Base-by-base conservation (phyloP, 2,888 invertebrate species). In the Hypomecis atomaria region DNA sequence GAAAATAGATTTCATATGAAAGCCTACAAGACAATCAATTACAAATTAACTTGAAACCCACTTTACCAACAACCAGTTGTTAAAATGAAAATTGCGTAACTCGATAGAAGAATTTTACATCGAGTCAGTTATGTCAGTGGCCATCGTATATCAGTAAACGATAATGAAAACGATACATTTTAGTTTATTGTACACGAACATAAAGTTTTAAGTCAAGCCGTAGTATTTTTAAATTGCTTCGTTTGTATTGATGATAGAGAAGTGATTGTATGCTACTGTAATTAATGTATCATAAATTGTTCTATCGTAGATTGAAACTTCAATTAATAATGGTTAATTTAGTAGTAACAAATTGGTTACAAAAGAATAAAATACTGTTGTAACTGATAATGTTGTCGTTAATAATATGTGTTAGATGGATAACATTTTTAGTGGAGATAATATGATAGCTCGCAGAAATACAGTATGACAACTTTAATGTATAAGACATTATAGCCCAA, bases 1-100 rank as follows among this genome's bases (percentile, higher is more conserved):
- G 84, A 85, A 80, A 79, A 73, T 71, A 60, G 48, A 44, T 59
- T 38, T 71, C 37, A 36, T 34, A 59, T 50, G 49, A 11, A 54
- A 59, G 49, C 43, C 67, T 62, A 65, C 57, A 67, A 69, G 56
- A 65, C 70, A 71, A 71, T 75, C 69, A 71, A 69, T 66, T 66
- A 69, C 47, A 42, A 53, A 75, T 74, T 71, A 70, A 74, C 65
- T 59, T 71, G 37, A 60, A 63, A 66, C 65, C 63, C 36, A 67
- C 48, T 60, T 66, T 56, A 54, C 67, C 65, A 68, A 66, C 74
- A 75, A 74, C 71, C 56, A 72, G 67, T 71, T 75, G 68, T 70
- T 73, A 63, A 48, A 66, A 47, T 67, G 59, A 70, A 67, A 69
- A 48, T 72, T 71, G 59, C 63, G 65, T 69, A 69, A 72, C 59